Conservation (phyloP, 2,113 vertebrate species). For the Hepsetus odoe region DNA sequence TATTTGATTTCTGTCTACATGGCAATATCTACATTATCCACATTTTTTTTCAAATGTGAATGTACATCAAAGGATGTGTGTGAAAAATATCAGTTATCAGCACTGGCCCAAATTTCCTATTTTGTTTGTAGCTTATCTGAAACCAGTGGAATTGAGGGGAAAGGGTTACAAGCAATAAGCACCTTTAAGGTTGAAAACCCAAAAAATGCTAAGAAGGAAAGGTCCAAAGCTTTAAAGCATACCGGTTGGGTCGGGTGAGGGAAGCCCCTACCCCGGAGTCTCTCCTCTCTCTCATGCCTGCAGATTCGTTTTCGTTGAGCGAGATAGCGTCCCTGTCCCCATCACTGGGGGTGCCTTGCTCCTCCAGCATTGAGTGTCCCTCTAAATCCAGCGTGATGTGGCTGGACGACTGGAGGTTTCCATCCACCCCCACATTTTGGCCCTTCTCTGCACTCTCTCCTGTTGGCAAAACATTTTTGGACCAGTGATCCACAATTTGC, state of each 20-base stretch:
- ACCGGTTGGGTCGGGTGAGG: constrained; percentile 93
- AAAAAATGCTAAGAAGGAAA: background rate
- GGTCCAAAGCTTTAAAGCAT: constrained; percentile 49
- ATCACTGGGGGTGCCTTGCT: constrained; percentile 83
- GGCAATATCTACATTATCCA: too few relatives aligned
- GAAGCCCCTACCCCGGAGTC: constrained; percentile 96
- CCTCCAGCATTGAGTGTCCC: constrained; percentile 86
- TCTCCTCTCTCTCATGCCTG: constrained; percentile 86
- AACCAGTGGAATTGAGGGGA: too few relatives aligned
- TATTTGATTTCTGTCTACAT: too few relatives aligned
- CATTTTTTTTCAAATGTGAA: too few relatives aligned
- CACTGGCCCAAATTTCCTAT: too few relatives aligned
- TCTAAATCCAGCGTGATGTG: constrained; percentile 91
- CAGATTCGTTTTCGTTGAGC: constrained; percentile 83
- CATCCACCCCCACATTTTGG: constrained; percentile 64
- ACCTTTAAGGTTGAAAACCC: too few relatives aligned
- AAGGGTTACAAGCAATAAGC: too few relatives aligned
- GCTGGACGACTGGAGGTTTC: constrained; percentile 69
- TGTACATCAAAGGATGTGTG: too few relatives aligned
- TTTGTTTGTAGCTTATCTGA: background rate
- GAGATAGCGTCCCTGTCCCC: constrained; percentile 86
- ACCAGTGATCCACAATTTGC: constrained; percentile 93
- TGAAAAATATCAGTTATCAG: too few relatives aligned
- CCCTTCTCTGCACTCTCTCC: constrained; percentile 69
- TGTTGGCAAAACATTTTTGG: constrained; percentile 82